A percentile compares a stretch with the other conserved stretches of the same genome.
Evolutionary conservation across 2,888 invertebrate genomes (phyloP).

Genomic region (Sclerodermus sp.): DNA sequence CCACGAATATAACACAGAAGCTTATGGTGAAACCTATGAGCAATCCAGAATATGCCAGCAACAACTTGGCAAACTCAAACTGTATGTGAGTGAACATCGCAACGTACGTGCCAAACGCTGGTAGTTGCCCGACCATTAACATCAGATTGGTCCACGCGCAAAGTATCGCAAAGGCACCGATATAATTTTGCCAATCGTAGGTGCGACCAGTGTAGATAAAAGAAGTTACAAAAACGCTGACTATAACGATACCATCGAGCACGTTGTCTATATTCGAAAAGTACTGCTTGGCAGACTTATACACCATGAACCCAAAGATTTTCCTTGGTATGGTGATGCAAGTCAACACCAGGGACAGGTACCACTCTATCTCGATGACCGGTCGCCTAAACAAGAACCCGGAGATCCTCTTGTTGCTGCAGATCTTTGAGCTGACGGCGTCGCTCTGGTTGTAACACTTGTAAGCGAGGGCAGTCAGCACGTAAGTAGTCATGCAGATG

Average conservation of each 20-base stretch:
- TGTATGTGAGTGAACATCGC: constrained; percentile 59
- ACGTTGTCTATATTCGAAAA: constrained; percentile 55
- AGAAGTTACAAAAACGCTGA: constrained; percentile 51
- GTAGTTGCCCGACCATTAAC: constrained; percentile 58
- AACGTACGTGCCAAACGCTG: constrained; percentile 59
- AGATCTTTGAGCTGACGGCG: constrained; percentile 39
- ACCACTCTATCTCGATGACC: constrained; percentile 51
- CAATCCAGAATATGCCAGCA: constrained; percentile 55
- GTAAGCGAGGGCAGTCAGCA: constrained; percentile 49
- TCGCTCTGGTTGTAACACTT: constrained; percentile 49
- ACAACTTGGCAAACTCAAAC: constrained; percentile 55
- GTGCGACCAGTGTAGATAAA: constrained; percentile 50
- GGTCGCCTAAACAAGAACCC: constrained; percentile 44
- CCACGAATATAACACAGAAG: constrained; percentile 56
- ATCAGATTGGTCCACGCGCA: constrained; percentile 58
- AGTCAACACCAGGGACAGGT: constrained; percentile 44
- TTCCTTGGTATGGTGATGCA: constrained; percentile 53
- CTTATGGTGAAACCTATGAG: constrained; percentile 58
- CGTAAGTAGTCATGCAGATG: constrained; percentile 51
- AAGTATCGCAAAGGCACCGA: constrained; percentile 56
- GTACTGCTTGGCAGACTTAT: constrained; percentile 51
- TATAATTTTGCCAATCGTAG: constrained; percentile 54
- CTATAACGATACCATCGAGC: constrained; percentile 47
- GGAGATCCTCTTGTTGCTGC: constrained; percentile 40
- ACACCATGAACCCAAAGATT: constrained; percentile 51